Conservation (phyloP, 2,113 vertebrate genomes). For the Cynopterus brachyotis region DNA sequence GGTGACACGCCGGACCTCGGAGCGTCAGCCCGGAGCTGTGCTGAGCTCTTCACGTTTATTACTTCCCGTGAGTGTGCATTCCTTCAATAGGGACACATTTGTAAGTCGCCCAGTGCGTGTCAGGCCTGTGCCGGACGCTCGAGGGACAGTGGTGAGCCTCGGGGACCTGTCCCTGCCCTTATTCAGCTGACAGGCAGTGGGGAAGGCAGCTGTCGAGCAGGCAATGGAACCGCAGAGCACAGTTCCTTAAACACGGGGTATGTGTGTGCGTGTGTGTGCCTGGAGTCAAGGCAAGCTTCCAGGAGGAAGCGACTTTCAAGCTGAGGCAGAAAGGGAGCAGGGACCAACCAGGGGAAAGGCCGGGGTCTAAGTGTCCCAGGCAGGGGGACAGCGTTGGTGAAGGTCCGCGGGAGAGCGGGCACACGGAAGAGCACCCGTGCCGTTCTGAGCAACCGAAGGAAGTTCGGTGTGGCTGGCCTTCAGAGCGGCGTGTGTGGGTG, state of each 20-base stretch:
- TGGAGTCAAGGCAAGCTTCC: neutral
- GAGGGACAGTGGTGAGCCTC: neutral
- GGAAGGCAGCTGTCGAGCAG: neutral
- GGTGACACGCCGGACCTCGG: neutral
- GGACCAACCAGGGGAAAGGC: neutral
- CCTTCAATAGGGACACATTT: neutral
- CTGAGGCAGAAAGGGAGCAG: neutral
- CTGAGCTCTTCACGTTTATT: neutral
- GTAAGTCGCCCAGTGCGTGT: neutral
- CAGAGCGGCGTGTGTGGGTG: accelerated
- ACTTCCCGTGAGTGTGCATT: neutral
- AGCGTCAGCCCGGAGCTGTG: neutral
- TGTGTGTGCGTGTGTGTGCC: no score
- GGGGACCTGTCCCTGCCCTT: neutral
- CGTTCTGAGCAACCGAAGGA: neutral
- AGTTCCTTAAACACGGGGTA: neutral
- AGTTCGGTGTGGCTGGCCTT: neutral
- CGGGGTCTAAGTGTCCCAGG: accelerated
- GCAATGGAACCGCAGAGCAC: neutral
- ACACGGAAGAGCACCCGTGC: neutral
- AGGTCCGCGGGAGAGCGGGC: neutral
- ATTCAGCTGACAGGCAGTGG: neutral
- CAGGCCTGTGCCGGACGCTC: neutral
- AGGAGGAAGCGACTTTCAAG: neutral
- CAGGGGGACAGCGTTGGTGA: neutral